Evolutionary conservation across 2,113 vertebrate species (phyloP), one percentile per base, ranked within the genome.

Genomic region (Clarias macrocephalus): DNA sequence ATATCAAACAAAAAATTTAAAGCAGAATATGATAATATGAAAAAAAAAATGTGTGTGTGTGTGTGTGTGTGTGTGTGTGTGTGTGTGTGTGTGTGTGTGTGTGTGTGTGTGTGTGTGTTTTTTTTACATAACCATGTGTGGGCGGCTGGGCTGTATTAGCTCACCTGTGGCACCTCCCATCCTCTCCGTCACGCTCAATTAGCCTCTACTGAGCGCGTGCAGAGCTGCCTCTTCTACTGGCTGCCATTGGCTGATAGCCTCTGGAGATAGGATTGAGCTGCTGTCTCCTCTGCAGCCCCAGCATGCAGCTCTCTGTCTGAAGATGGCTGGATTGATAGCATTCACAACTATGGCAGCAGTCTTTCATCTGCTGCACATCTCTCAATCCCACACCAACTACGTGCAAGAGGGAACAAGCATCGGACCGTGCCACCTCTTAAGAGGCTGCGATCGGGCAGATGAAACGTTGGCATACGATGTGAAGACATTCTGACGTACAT

Each of bases 271-370:
- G 87, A 91, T 88, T 88, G 87, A 90, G 82, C 86, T 68, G 77
- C 92, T 88, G 94, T 94, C 93, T 94, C 94, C 90, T 85, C 83
- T 37, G n/a, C 59, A 88, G 87, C 83, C 86, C 84, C 87, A 85
- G 66, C 84, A 91, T 91, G 91, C 92, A 92, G 88, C 91, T 70
- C 88, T 88, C 92, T 92, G 94, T 94, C 93, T 94, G 93, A 91
- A 90, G 95, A 96, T 96, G 92, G 91, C 90, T 68, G 87, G 0
- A 25, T 85, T 91, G 95, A 96, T 95, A 95, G 93, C 91, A 94
- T 94, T 95, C 94, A 94, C 93, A 92, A 89, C 91, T 92, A 87
- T 12, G 42, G 84, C 80, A 37, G 86, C 18, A 65, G 72, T 28
- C 88, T 92, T 92, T 91, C 89, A 91, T 92, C 91, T 89, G 54